Conservation (phyloP, 2,888 invertebrate species). For the Tridacna gigas region DNA sequence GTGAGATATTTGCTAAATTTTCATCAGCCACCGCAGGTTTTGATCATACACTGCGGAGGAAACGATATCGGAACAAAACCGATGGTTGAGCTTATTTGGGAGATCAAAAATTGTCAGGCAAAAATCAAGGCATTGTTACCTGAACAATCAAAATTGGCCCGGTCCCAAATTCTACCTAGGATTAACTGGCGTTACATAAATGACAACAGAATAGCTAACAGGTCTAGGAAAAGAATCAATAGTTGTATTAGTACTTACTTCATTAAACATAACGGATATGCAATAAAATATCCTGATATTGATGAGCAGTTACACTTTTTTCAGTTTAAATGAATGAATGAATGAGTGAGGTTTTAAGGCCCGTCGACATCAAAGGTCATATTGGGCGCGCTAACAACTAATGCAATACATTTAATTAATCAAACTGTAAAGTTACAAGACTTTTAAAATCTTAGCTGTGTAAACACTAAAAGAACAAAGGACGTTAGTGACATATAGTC, state of each 20-base stretch:
- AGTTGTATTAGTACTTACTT: slow-evolving; percentile 1
- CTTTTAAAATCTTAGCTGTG: too few relatives aligned
- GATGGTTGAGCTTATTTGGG: slow-evolving; percentile 6
- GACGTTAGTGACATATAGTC: too few relatives aligned
- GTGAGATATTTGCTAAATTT: slow-evolving; percentile 8
- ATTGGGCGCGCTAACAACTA: too few relatives aligned
- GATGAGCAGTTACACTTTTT: not conserved
- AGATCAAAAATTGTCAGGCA: not conserved
- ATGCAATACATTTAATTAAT: too few relatives aligned
- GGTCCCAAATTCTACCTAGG: not conserved
- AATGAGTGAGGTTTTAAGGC: too few relatives aligned
- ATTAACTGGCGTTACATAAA: slow-evolving; percentile 1
- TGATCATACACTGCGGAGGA: slow-evolving; percentile 1
- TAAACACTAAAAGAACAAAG: too few relatives aligned
- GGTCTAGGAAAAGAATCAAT: slow-evolving; percentile 1
- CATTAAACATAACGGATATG: not conserved
- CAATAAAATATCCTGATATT: not conserved
- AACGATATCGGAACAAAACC: not conserved
- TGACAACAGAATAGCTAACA: not conserved
- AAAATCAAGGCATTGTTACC: not conserved
- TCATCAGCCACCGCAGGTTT: not conserved
- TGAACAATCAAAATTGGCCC: not conserved
- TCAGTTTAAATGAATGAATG: too few relatives aligned
- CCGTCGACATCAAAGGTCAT: too few relatives aligned
- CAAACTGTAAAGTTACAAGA: too few relatives aligned